Evolutionary conservation across 2,113 vertebrate genomes (phyloP), one percentile per base, ranked within the genome.

Genomic region (Anguilla japonica): DNA sequence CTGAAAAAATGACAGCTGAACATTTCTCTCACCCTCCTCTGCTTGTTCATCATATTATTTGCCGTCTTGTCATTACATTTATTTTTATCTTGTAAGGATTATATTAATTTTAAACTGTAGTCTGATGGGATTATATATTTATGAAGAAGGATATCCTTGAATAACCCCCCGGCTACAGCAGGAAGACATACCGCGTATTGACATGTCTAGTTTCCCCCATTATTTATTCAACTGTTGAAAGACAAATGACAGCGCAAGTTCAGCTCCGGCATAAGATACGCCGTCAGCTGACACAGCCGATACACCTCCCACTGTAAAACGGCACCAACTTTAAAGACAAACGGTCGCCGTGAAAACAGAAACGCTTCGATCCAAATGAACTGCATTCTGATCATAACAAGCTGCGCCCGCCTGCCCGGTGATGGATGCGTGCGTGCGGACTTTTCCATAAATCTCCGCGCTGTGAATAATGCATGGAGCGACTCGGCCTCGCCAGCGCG

Each of bases 351-450:
- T 3, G 29, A 83, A 85, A 67, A 41, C 63, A 85, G 67, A 43
- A 26, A 83, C 16, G 53, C 40, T 53, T 56, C 50, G 63, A 79
- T 84, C 82, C 89, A 83, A 83, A 85, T 43, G 26, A 15, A 81
- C 29, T 43, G 60, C 41, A 75, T 85, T 85, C 50, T 50, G 83
- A 82, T 86, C 83, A 20, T 83, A 85, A 83, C 53, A 43, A 34
- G 13, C 63, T 71, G 57, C 56, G 56, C 22, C 20, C 7, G 22
- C 75, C 78, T 71, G 13, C 43, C 41, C 1, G 14, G 46, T 85
- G 87, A 90, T 15, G 71, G 87, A 90, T 75, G 43, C 57, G 71
- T 87, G 71, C n/a, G 13, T 34, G 71, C 3, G 71, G 78, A 88
- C 82, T 82, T 56, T 56, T 71, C 41, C 84, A 87, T 81, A 78